These are phyloP conservation scores for Drosophila eugracilis DNA, from an alignment of 1,140 invertebrate species.

Conservation along the genomic window DNA sequence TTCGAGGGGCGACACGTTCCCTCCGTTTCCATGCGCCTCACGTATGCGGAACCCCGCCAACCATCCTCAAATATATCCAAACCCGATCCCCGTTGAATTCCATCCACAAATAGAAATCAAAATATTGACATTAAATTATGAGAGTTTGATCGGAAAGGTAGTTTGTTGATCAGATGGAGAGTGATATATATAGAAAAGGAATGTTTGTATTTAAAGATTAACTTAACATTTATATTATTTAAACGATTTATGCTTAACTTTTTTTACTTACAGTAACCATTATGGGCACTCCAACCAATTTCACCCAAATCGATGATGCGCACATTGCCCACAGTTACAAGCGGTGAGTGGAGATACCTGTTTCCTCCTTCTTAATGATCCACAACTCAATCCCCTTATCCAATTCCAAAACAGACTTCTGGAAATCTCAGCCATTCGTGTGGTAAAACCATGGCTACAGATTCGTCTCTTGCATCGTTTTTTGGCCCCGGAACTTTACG, in stretches of 20 bases:
- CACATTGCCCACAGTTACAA: slow-evolving; percentile 78
- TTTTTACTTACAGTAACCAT: slow-evolving; percentile 66
- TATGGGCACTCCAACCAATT: slow-evolving; percentile 78
- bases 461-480: slow-evolving; percentile 69
- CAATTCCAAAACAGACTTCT: slow-evolving; percentile 52
- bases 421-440: slow-evolving; percentile 74
- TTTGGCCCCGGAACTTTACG: slow-evolving; percentile 61
- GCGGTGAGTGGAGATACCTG: slow-evolving; percentile 42
- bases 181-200: background rate
- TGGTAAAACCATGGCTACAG: slow-evolving; percentile 79
- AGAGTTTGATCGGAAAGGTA: background rate
- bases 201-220: background rate
- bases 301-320: slow-evolving; percentile 68
- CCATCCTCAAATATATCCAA: slow-evolving; percentile 1
- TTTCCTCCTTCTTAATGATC: background rate
- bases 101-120: background rate
- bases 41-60: slow-evolving; percentile 55
- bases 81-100: slow-evolving; percentile 1
- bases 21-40: slow-evolving; percentile 67
- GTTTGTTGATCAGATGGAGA: background rate
- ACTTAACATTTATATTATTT: no score
- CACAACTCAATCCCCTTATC: no score
- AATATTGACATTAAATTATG: slow-evolving; percentile 10
- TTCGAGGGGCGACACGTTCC: slow-evolving; percentile 55
- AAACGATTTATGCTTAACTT: background rate